Conservation (phyloP, 2,888 invertebrate genomes). For the Hirtodrosophila alboralis region DNA sequence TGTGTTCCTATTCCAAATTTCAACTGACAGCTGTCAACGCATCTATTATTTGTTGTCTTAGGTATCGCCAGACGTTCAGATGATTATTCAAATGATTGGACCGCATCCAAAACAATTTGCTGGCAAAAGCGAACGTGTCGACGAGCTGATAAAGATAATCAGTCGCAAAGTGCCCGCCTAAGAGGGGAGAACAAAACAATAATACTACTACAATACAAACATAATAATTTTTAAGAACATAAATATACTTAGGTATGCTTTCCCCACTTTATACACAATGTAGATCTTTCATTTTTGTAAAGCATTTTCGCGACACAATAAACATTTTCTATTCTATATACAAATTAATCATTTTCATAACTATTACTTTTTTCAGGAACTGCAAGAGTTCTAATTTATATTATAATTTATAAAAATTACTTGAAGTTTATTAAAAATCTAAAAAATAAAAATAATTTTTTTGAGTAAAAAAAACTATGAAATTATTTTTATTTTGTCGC, state of each 20-base stretch:
- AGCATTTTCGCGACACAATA: constrained; percentile 77
- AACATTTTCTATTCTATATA: constrained; percentile 63
- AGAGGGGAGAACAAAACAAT: constrained; percentile 19
- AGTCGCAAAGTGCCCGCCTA: constrained; percentile 86
- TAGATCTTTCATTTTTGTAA: constrained; percentile 69
- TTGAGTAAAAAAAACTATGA: too few species aligned
- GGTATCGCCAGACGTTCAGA: constrained; percentile 94
- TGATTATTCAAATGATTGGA: constrained; percentile 95
- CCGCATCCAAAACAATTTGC: constrained; percentile 93
- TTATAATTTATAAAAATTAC: too few species aligned
- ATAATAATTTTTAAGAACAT: constrained; percentile 31
- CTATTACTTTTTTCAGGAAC: too few species aligned
- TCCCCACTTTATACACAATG: constrained; percentile 54
- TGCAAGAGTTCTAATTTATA: too few species aligned
- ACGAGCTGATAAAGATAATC: constrained; percentile 91
- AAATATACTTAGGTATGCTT: constrained; percentile 41
- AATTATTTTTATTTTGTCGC: too few species aligned
- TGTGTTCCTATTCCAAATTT: constrained; percentile 6
- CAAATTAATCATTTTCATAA: not conserved
- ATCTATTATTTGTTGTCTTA: constrained; percentile 84
- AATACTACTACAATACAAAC: too few species aligned
- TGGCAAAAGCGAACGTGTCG: constrained; percentile 91
- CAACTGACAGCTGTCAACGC: constrained; percentile 65
- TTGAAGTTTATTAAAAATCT: too few species aligned
- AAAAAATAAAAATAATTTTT: too few species aligned